Evolutionary conservation across 1,140 invertebrate genomes (phyloP).

Genomic region (Bombus superbus): DNA sequence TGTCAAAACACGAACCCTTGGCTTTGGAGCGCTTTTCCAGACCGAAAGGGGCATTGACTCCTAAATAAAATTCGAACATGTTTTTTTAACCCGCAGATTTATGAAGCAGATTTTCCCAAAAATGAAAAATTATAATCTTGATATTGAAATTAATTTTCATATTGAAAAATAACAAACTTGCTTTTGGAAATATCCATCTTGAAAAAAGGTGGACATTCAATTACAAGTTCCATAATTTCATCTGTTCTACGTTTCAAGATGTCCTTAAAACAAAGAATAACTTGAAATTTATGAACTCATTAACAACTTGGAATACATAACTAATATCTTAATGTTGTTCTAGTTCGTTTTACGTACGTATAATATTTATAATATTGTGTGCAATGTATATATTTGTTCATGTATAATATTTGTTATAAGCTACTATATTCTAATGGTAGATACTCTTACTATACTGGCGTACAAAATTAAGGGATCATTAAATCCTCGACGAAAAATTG

Average conservation of each 20-base stretch:
- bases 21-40: background rate
- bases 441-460: no score
- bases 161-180: background rate
- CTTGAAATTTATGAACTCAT: background rate
- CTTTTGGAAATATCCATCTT: background rate
- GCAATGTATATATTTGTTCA: no score
- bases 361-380: no score
- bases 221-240: background rate
- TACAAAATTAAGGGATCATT: no score
- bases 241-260: background rate
- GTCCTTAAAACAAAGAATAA: background rate
- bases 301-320: background rate
- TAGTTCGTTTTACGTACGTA: no score
- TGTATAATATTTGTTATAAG: no score
- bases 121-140: background rate
- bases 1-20: constrained; percentile 22
- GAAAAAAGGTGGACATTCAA: background rate
- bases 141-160: background rate
- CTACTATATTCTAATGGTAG: background rate
- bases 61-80: background rate
- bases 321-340: background rate
- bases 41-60: background rate
- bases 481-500: no score
- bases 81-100: background rate
- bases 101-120: background rate